Conservation (phyloP, 2,113 vertebrate genomes). For the Lepisosteus oculatus region DNA sequence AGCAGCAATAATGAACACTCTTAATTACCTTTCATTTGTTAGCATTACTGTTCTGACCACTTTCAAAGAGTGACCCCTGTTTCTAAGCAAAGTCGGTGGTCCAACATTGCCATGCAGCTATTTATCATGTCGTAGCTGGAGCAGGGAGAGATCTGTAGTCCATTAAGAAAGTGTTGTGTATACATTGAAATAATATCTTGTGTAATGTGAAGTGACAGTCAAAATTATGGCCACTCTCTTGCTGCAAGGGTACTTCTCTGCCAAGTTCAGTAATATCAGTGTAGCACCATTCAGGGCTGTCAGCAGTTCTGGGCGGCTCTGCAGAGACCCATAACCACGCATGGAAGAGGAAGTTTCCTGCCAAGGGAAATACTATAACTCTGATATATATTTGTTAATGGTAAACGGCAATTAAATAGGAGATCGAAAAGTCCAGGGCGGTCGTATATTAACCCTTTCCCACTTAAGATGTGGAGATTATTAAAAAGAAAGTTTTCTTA, state of each 20-base stretch:
- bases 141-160: slow-evolving; percentile 63
- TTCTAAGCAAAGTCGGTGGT: slow-evolving; percentile 58
- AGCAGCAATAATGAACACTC: slow-evolving; percentile 9
- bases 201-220: slow-evolving; percentile 85
- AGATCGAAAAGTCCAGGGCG: slow-evolving; percentile 24
- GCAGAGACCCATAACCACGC: slow-evolving; percentile 79
- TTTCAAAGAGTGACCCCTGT: slow-evolving; percentile 47
- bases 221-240: slow-evolving; percentile 82
- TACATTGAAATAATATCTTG: slow-evolving; percentile 78
- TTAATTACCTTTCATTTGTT: slow-evolving; percentile 32
- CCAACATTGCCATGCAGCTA: slow-evolving; percentile 55
- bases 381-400: slow-evolving; percentile 82
- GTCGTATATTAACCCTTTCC: slow-evolving; percentile 23
- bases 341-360: slow-evolving; percentile 74
- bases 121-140: slow-evolving; percentile 69
- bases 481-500: not conserved
- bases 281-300: slow-evolving; percentile 77
- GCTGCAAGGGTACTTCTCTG: slow-evolving; percentile 75
- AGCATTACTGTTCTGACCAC: slow-evolving; percentile 26
- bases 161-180: slow-evolving; percentile 74
- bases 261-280: slow-evolving; percentile 85
- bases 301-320: slow-evolving; percentile 84
- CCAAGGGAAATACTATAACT: slow-evolving; percentile 86
- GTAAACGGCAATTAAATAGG: slow-evolving; percentile 79
- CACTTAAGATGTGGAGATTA: slow-evolving; percentile 14